phyloP scores from a whole-genome alignment of 2,113 vertebrate genomes.

The Pelecanus crispus region DNA sequence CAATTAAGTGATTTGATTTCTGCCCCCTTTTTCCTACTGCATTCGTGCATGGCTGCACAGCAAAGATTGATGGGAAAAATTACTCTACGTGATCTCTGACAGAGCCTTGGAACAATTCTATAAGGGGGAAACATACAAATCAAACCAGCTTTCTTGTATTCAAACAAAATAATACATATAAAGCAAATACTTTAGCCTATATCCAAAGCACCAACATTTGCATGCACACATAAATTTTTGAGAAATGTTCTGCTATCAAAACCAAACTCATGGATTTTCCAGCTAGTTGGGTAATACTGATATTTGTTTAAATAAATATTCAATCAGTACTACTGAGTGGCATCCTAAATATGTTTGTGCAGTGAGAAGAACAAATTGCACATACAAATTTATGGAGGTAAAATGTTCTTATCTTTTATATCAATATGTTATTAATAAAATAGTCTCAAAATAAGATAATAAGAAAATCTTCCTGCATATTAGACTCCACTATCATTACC shows the following conservation, averaged over 20 bases:
- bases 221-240: conserved; percentile 82
- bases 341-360: conserved; percentile 76
- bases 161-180: conserved; percentile 85
- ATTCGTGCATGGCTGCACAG: conserved; percentile 84
- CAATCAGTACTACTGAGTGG: conserved; percentile 71
- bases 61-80: conserved; percentile 89
- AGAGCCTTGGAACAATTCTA: conserved; percentile 87
- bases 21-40: conserved; percentile 91
- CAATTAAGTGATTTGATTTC: conserved; percentile 99
- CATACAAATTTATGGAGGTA: conserved; percentile 70
- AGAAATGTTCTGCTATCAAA: conserved; percentile 79
- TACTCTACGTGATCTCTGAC: conserved; percentile 85
- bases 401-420: conserved; percentile 76
- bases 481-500: conserved; percentile 69
- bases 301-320: conserved; percentile 85
- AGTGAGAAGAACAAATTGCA: conserved; percentile 72
- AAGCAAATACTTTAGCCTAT: conserved; percentile 83
- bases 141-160: conserved; percentile 83
- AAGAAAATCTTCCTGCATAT: conserved; percentile 70
- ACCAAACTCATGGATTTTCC: conserved; percentile 79
- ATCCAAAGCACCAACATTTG: conserved; percentile 80
- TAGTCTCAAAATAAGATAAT: conserved; percentile 72
- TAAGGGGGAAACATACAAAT: conserved; percentile 86
- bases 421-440: conserved; percentile 77
- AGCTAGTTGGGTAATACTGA: conserved; percentile 81